Conservation (phyloP, 2,797 vertebrate genomes). For the Tachyglossus aculeatus region DNA sequence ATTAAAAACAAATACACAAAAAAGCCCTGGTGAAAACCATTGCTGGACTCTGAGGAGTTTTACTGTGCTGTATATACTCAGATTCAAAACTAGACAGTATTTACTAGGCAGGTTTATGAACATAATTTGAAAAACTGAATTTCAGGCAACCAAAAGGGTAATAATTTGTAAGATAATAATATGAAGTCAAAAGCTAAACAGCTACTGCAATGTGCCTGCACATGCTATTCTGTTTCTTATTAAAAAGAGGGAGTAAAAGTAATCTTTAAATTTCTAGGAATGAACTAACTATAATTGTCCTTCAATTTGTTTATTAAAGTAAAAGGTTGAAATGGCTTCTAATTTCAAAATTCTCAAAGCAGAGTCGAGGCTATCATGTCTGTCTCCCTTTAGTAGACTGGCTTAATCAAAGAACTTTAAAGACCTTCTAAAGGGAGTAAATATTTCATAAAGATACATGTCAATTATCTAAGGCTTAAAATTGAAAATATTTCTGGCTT, state of each 20-base stretch:
- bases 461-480: neutral
- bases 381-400: neutral
- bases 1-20: too few relatives aligned
- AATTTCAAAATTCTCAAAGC: neutral
- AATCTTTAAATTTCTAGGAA: conserved; percentile 23
- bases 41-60: too few relatives aligned
- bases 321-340: neutral
- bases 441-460: neutral
- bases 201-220: neutral
- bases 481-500: neutral
- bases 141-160: neutral
- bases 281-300: neutral
- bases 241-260: conserved; percentile 30
- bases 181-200: neutral
- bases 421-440: neutral
- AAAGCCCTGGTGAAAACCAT: too few relatives aligned
- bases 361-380: conserved; percentile 5
- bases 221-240: conserved; percentile 9
- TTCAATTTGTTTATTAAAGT: neutral
- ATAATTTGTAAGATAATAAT: neutral
- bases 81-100: too few relatives aligned
- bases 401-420: neutral
- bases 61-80: too few relatives aligned
- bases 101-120: neutral
- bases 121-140: neutral